These are phyloP conservation scores for Pheosia tremula DNA, from an alignment of 2,888 invertebrate species.

Conservation along the genomic window DNA sequence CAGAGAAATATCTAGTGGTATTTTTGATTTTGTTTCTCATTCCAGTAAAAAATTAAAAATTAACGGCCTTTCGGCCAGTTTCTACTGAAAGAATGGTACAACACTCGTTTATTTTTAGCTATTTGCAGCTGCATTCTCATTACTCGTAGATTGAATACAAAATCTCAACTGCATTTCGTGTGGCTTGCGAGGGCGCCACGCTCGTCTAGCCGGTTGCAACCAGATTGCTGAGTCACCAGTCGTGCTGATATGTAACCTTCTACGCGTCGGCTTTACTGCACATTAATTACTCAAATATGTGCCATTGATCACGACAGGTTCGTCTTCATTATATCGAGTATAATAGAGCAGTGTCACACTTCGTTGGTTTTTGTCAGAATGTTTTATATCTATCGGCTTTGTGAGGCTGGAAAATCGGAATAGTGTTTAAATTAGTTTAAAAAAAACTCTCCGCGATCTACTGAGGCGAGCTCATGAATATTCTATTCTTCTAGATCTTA, in stretches of 20 bases:
- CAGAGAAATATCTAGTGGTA: too few species aligned
- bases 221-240: constrained; percentile 58
- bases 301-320: constrained; percentile 25
- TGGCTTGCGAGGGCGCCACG: constrained; percentile 47
- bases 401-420: background rate
- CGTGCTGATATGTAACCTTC: constrained; percentile 21
- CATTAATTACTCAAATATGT: constrained; percentile 25
- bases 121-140: background rate
- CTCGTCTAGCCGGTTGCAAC: constrained; percentile 59
- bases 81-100: too few species aligned
- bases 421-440: background rate
- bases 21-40: too few species aligned
- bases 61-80: too few species aligned
- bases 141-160: constrained; percentile 6
- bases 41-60: too few species aligned
- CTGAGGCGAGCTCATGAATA: too few species aligned
- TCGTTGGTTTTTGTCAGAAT: background rate
- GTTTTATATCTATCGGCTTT: background rate
- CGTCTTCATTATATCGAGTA: constrained; percentile 11
- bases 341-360: constrained; percentile 4
- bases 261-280: constrained; percentile 10
- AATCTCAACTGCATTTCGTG: constrained; percentile 18
- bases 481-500: too few species aligned
- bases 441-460: background rate
- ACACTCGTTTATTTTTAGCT: background rate